Evolutionary conservation across 2,113 vertebrate species (phyloP).

Genomic region (Nycticryphes semicollaris): DNA sequence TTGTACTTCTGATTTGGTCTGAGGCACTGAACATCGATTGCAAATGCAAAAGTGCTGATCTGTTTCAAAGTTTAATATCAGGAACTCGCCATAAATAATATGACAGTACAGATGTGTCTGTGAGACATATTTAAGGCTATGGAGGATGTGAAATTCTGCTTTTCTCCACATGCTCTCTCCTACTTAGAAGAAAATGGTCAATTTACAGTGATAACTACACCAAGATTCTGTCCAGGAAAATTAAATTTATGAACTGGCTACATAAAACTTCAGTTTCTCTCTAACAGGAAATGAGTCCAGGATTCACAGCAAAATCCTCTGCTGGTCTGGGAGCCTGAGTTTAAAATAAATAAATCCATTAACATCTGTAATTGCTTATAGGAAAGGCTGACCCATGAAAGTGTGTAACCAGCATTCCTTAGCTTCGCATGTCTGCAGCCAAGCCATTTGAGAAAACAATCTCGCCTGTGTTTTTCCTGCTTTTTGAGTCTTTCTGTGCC

Average conservation of each 20-base stretch:
- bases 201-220: background rate
- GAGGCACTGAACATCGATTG: background rate
- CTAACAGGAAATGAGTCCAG: slow-evolving; percentile 25
- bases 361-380: slow-evolving; percentile 55
- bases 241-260: slow-evolving; percentile 19
- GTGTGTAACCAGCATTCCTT: slow-evolving; percentile 47
- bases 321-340: slow-evolving; percentile 7
- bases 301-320: slow-evolving; percentile 46
- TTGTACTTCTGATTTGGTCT: background rate
- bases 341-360: slow-evolving; percentile 60
- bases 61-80: slow-evolving; percentile 1
- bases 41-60: background rate
- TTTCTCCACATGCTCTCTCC: slow-evolving; percentile 2
- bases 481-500: slow-evolving; percentile 19
- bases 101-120: background rate
- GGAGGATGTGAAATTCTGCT: background rate
- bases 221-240: slow-evolving; percentile 26
- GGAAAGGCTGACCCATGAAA: slow-evolving; percentile 50
- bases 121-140: background rate
- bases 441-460: slow-evolving; percentile 51
- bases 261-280: slow-evolving; percentile 26
- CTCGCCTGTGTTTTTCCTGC: slow-evolving; percentile 10
- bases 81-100: background rate
- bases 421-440: slow-evolving; percentile 25
- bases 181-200: slow-evolving; percentile 5